Evolutionary conservation across 2,888 invertebrate genomes (phyloP).

Genomic region (Cryptocephalus primarius): DNA sequence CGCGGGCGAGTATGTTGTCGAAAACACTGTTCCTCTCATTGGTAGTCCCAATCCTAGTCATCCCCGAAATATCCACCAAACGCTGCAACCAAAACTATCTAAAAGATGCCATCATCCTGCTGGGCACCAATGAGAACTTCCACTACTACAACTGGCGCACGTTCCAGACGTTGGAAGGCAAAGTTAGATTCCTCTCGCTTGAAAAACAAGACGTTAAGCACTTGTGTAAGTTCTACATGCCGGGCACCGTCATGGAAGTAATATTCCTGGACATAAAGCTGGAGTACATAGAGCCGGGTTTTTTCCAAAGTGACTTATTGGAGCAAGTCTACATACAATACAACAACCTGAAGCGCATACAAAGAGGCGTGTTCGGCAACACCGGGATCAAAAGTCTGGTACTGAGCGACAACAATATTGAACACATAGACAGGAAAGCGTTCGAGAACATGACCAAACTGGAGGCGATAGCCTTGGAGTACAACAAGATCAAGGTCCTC

Average conservation of each 20-base stretch:
- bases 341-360: constrained; percentile 8
- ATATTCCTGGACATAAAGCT: constrained; percentile 11
- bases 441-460: constrained; percentile 11
- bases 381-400: constrained; percentile 12
- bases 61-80: background rate
- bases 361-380: constrained; percentile 11
- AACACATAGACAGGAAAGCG: constrained; percentile 8
- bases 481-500: constrained; percentile 9
- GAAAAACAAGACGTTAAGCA: constrained; percentile 7
- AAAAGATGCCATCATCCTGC: constrained; percentile 1
- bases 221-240: constrained; percentile 7
- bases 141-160: constrained; percentile 12
- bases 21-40: no score
- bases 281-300: constrained; percentile 16
- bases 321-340: constrained; percentile 10
- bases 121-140: constrained; percentile 8
- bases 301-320: constrained; percentile 7
- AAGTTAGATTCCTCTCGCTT: constrained; percentile 5
- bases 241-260: constrained; percentile 7
- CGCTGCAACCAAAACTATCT: constrained; percentile 7
- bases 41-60: no score
- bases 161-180: constrained; percentile 5
- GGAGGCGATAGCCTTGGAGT: constrained; percentile 14
- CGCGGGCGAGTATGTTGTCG: no score
- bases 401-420: constrained; percentile 11